Evolutionary conservation across 2,113 vertebrate genomes (phyloP).

Genomic region (Malaclemys terrapin): DNA sequence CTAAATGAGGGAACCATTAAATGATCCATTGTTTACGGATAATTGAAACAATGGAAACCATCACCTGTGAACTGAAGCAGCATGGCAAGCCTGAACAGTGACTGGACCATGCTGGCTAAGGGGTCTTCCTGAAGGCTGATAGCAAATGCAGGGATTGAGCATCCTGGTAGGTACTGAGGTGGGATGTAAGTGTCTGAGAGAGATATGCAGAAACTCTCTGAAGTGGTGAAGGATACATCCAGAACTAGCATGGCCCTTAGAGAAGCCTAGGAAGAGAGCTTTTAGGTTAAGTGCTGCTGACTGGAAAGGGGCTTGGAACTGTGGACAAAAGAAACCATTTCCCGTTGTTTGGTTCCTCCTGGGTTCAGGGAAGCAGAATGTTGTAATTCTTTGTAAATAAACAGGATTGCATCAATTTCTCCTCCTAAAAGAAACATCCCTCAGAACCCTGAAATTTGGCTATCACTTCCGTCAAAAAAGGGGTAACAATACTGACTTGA

Average conservation of each 20-base stretch:
- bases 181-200: not conserved
- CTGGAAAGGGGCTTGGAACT: not conserved
- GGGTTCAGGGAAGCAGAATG: not conserved
- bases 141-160: fast-evolving
- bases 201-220: not conserved
- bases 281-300: not conserved
- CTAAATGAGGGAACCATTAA: fast-evolving
- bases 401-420: not conserved
- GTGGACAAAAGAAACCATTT: not conserved
- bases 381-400: not conserved
- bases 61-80: not conserved
- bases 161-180: not conserved
- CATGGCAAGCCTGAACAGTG: not conserved
- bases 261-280: not conserved
- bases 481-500: too few species aligned
- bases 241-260: too few species aligned
- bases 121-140: not conserved
- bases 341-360: not conserved
- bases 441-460: fast-evolving
- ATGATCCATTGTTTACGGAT: not conserved
- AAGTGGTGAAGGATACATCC: not conserved
- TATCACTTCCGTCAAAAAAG: not conserved
- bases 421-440: not conserved
- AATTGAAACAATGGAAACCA: not conserved
- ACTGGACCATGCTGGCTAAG: not conserved